Evolutionary conservation across 2,797 vertebrate species (phyloP), one percentile per base, ranked within the genome.

Genomic region (Sibirionetta formosa): DNA sequence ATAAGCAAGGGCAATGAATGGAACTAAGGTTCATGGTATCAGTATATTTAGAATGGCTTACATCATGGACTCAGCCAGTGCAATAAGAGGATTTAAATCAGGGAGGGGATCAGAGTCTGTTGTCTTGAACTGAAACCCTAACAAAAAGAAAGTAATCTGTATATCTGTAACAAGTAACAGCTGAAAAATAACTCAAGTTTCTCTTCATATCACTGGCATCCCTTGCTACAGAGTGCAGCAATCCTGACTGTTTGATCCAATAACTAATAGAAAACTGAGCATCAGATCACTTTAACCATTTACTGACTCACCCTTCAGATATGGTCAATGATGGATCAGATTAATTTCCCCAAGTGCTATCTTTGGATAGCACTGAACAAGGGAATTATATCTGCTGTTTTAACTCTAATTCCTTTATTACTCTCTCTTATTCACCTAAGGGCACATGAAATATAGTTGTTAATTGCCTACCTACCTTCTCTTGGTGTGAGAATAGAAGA

Each of bases 271-370:
- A 51, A 88, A 95, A 86, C 10, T 33, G 64, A 78, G 76, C 50
- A 57, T 76, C 60, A 86, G 51, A 82, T 54, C 27, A 56, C 11
- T 44, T 87, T 56, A 95, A 79, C 86, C 19, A 79, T 94, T 90
- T 86, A 86, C 31, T 51, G n/a, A 65, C 11, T 89, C 81, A 29
- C 20, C 53, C 63, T 94, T 91, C 58, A 66, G 50, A 53, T 86
- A 57, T 26, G n/a, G 44, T 64, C 84, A 86, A 36, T 20, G 53
- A 80, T 46, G 58, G 40, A 53, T 40, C 23, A 53, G 27, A 36
- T 50, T 66, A 60, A 86, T 69, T 90, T 92, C 26, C 20, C 33
- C 15, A 48, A 48, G 12, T 20, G 11, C 6, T 71, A 72, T 80
- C 76, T 88, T 61, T 82, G 71, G 11, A 72, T 70, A 42, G 14